phyloP scores from a whole-genome alignment of 1,140 invertebrate genomes.

The Agraylea sexmaculata region DNA sequence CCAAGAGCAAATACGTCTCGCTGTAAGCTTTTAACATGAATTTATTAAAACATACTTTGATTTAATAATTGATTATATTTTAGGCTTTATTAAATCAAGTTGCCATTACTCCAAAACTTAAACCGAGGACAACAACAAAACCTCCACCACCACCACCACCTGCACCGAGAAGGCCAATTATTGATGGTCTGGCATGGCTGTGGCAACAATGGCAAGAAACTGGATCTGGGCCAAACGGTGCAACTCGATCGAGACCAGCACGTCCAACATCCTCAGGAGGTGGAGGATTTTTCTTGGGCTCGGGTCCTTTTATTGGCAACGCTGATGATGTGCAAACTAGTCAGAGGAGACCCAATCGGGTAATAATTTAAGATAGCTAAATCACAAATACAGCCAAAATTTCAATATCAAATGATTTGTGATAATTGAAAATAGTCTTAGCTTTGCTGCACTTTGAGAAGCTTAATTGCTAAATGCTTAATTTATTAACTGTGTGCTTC shows the following conservation, averaged over 20 bases:
- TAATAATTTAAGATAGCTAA: no score
- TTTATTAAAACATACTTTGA: neutral
- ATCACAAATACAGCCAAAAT: no score
- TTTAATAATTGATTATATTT: constrained; percentile 1
- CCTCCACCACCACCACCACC: constrained; percentile 24
- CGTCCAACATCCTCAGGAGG: constrained; percentile 27
- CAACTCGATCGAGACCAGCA: constrained; percentile 21
- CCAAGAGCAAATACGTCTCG: constrained; percentile 44
- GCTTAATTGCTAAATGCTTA: no score
- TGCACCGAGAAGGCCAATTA: constrained; percentile 30
- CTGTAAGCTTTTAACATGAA: constrained; percentile 37
- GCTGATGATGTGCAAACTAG: constrained; percentile 28
- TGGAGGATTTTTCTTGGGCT: constrained; percentile 37
- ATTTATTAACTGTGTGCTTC: no score
- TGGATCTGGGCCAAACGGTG: constrained; percentile 24
- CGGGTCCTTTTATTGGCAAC: constrained; percentile 38
- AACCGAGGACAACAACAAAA: constrained; percentile 29
- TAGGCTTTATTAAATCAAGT: constrained; percentile 43
- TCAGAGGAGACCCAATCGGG: no score
- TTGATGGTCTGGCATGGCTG: constrained; percentile 39
- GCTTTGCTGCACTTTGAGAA: no score
- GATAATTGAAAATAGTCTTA: no score
- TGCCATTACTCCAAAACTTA: constrained; percentile 38
- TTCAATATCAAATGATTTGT: no score
- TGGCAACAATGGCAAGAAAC: constrained; percentile 42